These are phyloP conservation scores for Megaceryle maxima DNA, from an alignment of 2,113 vertebrate species.

Conservation along the genomic window DNA sequence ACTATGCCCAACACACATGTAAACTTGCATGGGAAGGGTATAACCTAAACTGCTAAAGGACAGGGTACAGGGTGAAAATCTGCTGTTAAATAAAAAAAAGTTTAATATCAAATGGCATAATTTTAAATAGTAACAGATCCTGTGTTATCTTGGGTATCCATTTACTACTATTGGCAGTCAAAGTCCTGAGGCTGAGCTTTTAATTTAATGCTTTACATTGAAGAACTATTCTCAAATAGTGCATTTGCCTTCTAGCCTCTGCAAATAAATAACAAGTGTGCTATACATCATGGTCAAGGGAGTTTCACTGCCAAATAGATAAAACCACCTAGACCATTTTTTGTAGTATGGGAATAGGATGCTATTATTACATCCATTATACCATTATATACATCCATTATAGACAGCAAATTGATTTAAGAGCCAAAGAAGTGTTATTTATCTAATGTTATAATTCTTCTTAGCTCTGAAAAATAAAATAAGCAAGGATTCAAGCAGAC, in stretches of 20 bases:
- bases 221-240: slow-evolving; percentile 54
- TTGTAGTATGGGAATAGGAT: background rate
- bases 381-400: background rate
- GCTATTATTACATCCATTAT: slow-evolving; percentile 38
- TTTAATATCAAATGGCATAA: background rate
- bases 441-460: slow-evolving; percentile 7
- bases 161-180: slow-evolving; percentile 55
- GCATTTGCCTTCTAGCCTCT: slow-evolving; percentile 60
- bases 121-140: slow-evolving; percentile 35
- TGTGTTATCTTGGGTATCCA: slow-evolving; percentile 24
- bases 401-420: slow-evolving; percentile 51
- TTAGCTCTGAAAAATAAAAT: slow-evolving; percentile 26
- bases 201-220: slow-evolving; percentile 72
- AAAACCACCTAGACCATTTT: background rate
- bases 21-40: background rate
- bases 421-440: slow-evolving; percentile 13
- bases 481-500: background rate
- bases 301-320: background rate
- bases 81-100: background rate
- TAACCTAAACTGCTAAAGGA: background rate
- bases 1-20: background rate
- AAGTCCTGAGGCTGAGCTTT: slow-evolving; percentile 65
- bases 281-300: slow-evolving; percentile 17
- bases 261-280: slow-evolving; percentile 63
- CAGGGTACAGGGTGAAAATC: background rate